Base-by-base conservation (phyloP, 1,140 invertebrate species). In the Drosophila prosaltans region DNA sequence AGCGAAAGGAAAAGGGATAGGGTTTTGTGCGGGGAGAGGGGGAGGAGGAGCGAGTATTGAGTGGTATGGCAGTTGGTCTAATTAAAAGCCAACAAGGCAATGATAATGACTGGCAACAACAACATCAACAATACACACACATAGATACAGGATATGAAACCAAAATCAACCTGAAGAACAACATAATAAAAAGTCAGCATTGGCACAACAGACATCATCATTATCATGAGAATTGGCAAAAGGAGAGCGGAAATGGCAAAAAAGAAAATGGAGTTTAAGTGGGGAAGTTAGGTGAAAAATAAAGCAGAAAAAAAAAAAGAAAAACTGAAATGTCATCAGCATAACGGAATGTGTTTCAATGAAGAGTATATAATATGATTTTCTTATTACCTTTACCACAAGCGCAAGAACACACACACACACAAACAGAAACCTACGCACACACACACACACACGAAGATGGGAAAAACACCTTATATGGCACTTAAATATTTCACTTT, bases 61-160 rank as follows among this genome's bases (percentile, higher is more conserved):
- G 21, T n/a, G 16, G 45, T 24, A 51, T 26, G 45, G 16, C 36
- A 39, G 57, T 40, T 64, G 67, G 76, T 83, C 80, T 83, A 80
- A 83, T 83, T 83, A 83, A 83, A 83, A 73, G 76, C 76, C 78
- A 80, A 83, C 81, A 68, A 67, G 68, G 48, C 41, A 75, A 62
- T 57, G 71, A 75, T 68, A 75, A 77, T 65, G 60, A 41, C 60
- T 43, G 69, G 65, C 80, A 61, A 26, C 48, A 68, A 65, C 69
- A 80, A 73, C 78, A 69, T 75, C 64, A 77, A 51, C 48, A 69
- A 26, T 41, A 36, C 36, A 39, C 39, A 40, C 7, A 40, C 39
- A 40, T 9, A 40, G 9, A 40, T 21, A 51, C 45, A 51, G 45
- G 45, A 78, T 51, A 57, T 64, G 65, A 40, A 28, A 65, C 30